Evolutionary conservation across 2,797 vertebrate genomes (phyloP), one percentile per base, ranked within the genome.

Genomic region (Brachyalestes nurse): DNA sequence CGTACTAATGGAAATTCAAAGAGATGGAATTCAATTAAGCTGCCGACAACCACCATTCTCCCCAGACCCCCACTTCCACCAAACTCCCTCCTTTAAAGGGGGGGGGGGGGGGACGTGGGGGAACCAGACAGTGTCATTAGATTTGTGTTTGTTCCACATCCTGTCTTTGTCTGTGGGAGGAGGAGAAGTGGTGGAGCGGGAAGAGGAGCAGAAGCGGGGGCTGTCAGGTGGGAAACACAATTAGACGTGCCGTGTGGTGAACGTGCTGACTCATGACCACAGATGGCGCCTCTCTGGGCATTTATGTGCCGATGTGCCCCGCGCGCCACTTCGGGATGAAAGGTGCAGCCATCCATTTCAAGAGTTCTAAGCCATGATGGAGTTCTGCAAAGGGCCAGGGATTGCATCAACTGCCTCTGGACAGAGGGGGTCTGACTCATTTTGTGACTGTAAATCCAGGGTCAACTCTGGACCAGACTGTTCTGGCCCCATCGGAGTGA

Each of bases 281-380:
- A 91, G 90, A 92, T 90, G 90, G 90, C 83, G 79, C 75, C 85
- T 40, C 86, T 84, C 60, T 53, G 87, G 86, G 81, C 74, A 85
- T 86, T 86, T 66, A 82, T 83, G 82, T 84, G 81, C 90, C 91
- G 91, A 89, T 89, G 88, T 91, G 89, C 89, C 89, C 89, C 87
- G 78, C 88, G 72, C 62, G 13, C 16, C 13, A 47, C 78, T 83
- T 64, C 80, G 62, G 73, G 69, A 84, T 80, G 78, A 51, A 83
- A 78, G 23, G 61, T 9, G 66, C 76, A 82, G 82, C 87, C 85
- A 85, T 82, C 85, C 78, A 66, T 82, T 70, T 83, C 75, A 79
- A 64, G 84, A 78, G 23, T 42, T 17, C n/a, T 17, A 69, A 72
- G 55, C n/a, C 10, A 47, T 57, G 67, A 47, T 51, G 60, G 71